These are phyloP conservation scores for Coracias cyanogaster DNA, from an alignment of 2,797 vertebrate species.

Conservation along the genomic window DNA sequence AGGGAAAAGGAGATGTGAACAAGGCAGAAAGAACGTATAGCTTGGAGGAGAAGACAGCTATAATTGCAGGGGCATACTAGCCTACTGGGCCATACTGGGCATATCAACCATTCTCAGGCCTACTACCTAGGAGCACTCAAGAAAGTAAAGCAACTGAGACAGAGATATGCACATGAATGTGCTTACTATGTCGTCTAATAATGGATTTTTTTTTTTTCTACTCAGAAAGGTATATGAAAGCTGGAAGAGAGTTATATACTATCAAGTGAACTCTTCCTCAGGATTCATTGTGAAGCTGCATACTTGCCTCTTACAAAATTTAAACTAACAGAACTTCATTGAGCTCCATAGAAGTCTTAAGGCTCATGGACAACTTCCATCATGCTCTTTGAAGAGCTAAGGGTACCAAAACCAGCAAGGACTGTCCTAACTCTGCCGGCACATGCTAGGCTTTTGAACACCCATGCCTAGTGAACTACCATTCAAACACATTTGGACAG, in stretches of 20 bases:
- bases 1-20: neutral
- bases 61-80: neutral
- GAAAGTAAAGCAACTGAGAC: neutral
- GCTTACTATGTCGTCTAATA: neutral
- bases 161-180: neutral
- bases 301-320: neutral
- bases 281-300: rapidly evolving
- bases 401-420: neutral
- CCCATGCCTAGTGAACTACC: rapidly evolving
- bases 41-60: neutral
- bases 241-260: neutral
- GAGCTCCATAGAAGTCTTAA: neutral
- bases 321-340: neutral
- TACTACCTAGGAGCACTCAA: neutral
- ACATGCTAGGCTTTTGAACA: neutral
- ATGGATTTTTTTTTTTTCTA: neutral
- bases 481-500: neutral
- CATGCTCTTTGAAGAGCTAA: neutral
- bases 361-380: neutral
- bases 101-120: neutral
- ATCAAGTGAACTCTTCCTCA: neutral
- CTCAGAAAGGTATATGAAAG: neutral
- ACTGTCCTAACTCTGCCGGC: neutral
- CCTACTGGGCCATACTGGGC: too few relatives aligned
- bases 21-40: neutral